Evolutionary conservation across 2,888 invertebrate genomes (phyloP).

Genomic region (Pyralis farinalis): DNA sequence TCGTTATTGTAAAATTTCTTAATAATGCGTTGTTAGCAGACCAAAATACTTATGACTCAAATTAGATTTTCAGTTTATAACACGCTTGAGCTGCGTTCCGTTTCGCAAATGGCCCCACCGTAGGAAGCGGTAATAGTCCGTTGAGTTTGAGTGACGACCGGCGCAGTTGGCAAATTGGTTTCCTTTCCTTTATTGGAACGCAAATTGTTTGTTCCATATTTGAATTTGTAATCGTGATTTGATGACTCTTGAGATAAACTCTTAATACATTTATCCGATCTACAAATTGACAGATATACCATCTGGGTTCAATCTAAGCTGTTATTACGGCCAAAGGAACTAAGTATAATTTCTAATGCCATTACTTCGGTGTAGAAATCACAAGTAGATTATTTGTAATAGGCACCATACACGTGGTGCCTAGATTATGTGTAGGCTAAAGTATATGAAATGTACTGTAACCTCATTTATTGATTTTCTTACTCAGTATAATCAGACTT

Average conservation of each 20-base stretch:
- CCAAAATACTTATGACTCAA: neutral
- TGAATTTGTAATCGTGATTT: conserved; percentile 19
- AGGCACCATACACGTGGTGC: no score
- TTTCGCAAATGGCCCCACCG: conserved; percentile 38
- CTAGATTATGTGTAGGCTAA: no score
- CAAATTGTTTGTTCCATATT: conserved; percentile 49
- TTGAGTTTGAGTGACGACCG: conserved; percentile 47
- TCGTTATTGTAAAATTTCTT: no score
- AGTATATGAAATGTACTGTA: no score
- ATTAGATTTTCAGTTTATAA: neutral
- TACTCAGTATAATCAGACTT: no score
- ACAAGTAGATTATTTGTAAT: no score
- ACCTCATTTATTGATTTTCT: no score
- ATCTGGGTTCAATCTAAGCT: conserved; percentile 1
- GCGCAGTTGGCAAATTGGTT: conserved; percentile 51
- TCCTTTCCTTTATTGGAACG: conserved; percentile 48
- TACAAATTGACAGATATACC: neutral
- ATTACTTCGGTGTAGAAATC: neutral
- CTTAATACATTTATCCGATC: conserved; percentile 6
- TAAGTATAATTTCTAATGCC: neutral
- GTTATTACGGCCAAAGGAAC: neutral
- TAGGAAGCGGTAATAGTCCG: conserved; percentile 54
- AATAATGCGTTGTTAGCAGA: neutral
- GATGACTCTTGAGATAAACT: conserved; percentile 7
- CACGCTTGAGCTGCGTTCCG: conserved; percentile 24